Evolutionary conservation across 2,888 invertebrate genomes (phyloP), one percentile per base, ranked within the genome.

Genomic region (Macrophya alboannulata): DNA sequence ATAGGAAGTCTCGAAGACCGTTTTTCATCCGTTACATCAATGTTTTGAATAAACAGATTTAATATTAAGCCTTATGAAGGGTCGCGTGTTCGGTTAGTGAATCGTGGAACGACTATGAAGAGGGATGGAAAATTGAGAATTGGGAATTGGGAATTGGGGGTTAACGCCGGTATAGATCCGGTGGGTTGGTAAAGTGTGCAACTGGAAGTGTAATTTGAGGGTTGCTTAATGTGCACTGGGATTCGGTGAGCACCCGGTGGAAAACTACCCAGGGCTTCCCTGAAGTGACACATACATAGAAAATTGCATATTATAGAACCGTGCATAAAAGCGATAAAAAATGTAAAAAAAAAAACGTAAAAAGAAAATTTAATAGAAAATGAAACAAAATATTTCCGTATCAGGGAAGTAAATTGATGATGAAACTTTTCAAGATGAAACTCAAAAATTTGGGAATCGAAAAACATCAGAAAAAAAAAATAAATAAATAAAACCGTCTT

Each of bases 181-280:
- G 25, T 21, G 62, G 59, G 48, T 17, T 10, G 48, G 51, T 81
- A 62, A 81, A 81, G 25, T 81, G 81, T 43, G 59, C 81, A 81
- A 81, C 81, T 81, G 62, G 81, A 81, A 81, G 81, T 81, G 81
- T 81, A 81, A 81, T 81, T 81, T 51, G 81, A 81, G 81, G 81
- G 81, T 81, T 81, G 81, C 40, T 81, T 6, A 51, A 21, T 62
- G 62, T 21, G 62, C 59, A 21, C 10, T 25, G 62, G 81, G 25
- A 62, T 62, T 81, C 81, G 51, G 17, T 21, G 77, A 9, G 25
- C 48, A 81, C 51, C 43, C 59, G 62, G 59, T 43, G 59, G 59
- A 40, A 81, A 81, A 81, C 68, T 17, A 68, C 68, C 68, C 77
- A 17, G 55, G 77, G 51, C 55, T 17, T 31, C 51, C 51, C 77